Base-by-base conservation (phyloP, 2,797 vertebrate genomes). In the Mastacembelus armatus region DNA sequence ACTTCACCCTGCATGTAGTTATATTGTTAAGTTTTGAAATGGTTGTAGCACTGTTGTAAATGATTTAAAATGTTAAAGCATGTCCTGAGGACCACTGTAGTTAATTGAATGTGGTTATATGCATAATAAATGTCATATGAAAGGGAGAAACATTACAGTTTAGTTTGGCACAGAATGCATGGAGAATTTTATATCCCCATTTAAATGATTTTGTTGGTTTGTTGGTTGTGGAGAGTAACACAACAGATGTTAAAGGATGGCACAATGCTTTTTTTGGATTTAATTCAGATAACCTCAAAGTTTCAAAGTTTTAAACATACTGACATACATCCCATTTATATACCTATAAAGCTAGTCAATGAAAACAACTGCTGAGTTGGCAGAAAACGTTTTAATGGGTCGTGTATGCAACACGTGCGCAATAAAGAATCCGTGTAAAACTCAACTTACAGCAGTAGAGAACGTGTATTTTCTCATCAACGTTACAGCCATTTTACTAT, bases 311-410 rank as follows among this genome's bases (percentile, higher is more conserved):
- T 43, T 47, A 19, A 77, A 72, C 10, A 57, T 76, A 80, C 54
- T 59, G 64, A 74, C 66, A 81, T 51, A 66, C 61, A 63, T 72
- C 66, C 32, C 68, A 60, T 89, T 87, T 81, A 89, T 78, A 74
- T 27, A 72, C 75, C 77, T 69, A 86, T 89, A 87, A 90, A 90
- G 35, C 54, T 2, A 81, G 67, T 88, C 66, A 85, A 85, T 84
- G 77, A 83, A 86, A 81, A 66, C 72, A 74, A 68, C 69, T 81
- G 81, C 83, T 85, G 83, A 88, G 83, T 51, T 66, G 60, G 72
- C 82, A 85, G 45, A 89, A 86, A 64, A 22, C 2, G 0, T 83
- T 86, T 85, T 77, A 80, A 78, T 49, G 49, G 55, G 51, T 70
- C 50, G 69, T 63, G n/a, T 36, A 61, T 68, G 18, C 40, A 63